Percentiles rank a stretch among this genome's conserved stretches.
These are phyloP conservation scores for Thamnophis sirtalis DNA, from an alignment of 2,113 vertebrate genomes.

Conservation along the genomic window DNA sequence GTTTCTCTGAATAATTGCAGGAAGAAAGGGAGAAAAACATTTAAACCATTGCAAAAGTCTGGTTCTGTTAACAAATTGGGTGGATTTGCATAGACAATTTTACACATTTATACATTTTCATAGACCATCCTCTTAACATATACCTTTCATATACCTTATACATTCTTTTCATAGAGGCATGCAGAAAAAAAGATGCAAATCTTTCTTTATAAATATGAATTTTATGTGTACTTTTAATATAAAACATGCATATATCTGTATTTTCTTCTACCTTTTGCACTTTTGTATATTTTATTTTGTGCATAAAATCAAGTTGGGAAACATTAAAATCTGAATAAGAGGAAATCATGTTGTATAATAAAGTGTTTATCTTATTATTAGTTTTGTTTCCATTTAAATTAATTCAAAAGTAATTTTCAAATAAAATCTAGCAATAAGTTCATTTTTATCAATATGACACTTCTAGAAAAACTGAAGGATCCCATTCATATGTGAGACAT, in stretches of 20 bases:
- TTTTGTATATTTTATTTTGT: not conserved
- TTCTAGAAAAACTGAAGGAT: not conserved
- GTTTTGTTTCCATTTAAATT: not conserved
- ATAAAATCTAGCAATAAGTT: not conserved
- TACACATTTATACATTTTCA: not conserved
- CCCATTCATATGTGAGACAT: not conserved
- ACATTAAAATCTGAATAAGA: not conserved
- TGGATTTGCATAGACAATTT: not conserved
- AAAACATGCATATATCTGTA: not conserved
- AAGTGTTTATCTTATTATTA: not conserved
- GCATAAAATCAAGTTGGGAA: not conserved
- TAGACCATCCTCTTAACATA: not conserved
- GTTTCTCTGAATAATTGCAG: not conserved
- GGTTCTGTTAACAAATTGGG: not conserved
- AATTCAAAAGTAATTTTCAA: not conserved
- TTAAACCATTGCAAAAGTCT: not conserved
- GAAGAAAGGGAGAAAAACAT: not conserved
- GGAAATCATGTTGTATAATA: not conserved
- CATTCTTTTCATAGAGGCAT: not conserved
- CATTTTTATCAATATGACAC: not conserved
- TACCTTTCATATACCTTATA: not conserved
- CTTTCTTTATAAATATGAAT: not conserved
- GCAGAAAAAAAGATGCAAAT: not conserved
- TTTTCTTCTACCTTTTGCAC: not conserved
- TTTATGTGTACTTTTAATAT: not conserved